Evolutionary conservation across 2,888 invertebrate genomes (phyloP).

Genomic region (Ophion ellenae): DNA sequence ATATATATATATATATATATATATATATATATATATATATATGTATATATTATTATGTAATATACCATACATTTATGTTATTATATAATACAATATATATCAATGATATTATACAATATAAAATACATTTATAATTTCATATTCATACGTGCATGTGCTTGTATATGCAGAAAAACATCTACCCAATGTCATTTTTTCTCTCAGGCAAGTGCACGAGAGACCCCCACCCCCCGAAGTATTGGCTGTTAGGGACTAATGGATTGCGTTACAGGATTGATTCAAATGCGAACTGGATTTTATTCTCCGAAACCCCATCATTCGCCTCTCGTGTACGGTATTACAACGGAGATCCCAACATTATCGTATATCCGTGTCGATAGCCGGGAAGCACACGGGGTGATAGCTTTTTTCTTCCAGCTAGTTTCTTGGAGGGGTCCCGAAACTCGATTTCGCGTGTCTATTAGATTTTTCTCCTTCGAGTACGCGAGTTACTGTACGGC

Average conservation of each 20-base stretch:
- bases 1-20: too few species aligned
- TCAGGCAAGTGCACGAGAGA: slow-evolving; percentile 42
- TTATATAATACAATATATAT: too few species aligned
- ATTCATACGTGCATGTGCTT: background rate
- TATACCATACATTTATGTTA: too few species aligned
- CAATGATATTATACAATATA: background rate
- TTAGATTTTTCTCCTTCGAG: slow-evolving; percentile 81
- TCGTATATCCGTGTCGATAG: slow-evolving; percentile 69
- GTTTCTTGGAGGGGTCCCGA: slow-evolving; percentile 74
- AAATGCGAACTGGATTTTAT: slow-evolving; percentile 83
- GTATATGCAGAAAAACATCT: slow-evolving; percentile 1
- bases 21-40: too few species aligned
- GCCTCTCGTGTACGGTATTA: slow-evolving; percentile 38
- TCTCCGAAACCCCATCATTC: slow-evolving; percentile 64
- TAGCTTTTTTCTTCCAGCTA: slow-evolving; percentile 72
- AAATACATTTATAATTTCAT: slow-evolving; percentile 4
- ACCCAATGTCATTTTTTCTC: slow-evolving; percentile 49
- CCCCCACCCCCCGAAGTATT: slow-evolving; percentile 74
- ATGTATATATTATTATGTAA: too few species aligned
- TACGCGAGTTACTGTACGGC: slow-evolving; percentile 32
- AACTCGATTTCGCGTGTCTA: slow-evolving; percentile 81
- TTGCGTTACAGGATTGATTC: slow-evolving; percentile 83
- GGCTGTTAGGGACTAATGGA: slow-evolving; percentile 83
- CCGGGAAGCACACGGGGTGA: slow-evolving; percentile 74
- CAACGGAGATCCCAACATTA: slow-evolving; percentile 32